Conservation (phyloP, 2,888 invertebrate species). For the Thelaira solivaga region DNA sequence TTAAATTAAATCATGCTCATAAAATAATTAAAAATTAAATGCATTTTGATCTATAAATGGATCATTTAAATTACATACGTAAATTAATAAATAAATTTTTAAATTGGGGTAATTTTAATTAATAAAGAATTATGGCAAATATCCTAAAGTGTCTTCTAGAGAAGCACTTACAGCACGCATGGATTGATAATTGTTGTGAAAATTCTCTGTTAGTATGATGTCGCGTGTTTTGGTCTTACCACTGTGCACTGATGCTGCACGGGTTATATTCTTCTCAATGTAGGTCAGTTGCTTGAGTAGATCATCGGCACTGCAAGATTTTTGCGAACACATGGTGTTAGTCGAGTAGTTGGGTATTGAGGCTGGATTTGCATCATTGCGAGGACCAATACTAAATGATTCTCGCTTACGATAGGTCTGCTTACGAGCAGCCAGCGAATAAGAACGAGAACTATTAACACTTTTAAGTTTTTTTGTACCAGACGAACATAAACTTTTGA, state of each 20-base stretch:
- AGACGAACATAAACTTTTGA: slow-evolving; percentile 77
- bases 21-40: slow-evolving; percentile 47
- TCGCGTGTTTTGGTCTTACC: slow-evolving; percentile 60
- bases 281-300: slow-evolving; percentile 72
- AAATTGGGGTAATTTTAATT: background rate
- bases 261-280: slow-evolving; percentile 70
- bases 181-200: slow-evolving; percentile 74
- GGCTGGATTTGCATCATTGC: slow-evolving; percentile 63
- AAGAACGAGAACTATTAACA: slow-evolving; percentile 68
- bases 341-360: slow-evolving; percentile 64
- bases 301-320: slow-evolving; percentile 74
- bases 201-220: slow-evolving; percentile 55
- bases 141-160: slow-evolving; percentile 77
- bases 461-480: slow-evolving; percentile 39
- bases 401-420: slow-evolving; percentile 67
- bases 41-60: slow-evolving; percentile 41
- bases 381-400: slow-evolving; percentile 70
- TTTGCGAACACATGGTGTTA: slow-evolving; percentile 66
- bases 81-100: too few relatives aligned
- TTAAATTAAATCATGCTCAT: background rate
- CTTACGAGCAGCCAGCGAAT: slow-evolving; percentile 65
- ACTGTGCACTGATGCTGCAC: slow-evolving; percentile 67
- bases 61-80: too few relatives aligned
- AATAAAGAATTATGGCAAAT: slow-evolving; percentile 74
- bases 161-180: slow-evolving; percentile 76